Evolutionary conservation across 2,113 vertebrate genomes (phyloP), one percentile per base, ranked within the genome.

Genomic region (Coracopsis vasa): DNA sequence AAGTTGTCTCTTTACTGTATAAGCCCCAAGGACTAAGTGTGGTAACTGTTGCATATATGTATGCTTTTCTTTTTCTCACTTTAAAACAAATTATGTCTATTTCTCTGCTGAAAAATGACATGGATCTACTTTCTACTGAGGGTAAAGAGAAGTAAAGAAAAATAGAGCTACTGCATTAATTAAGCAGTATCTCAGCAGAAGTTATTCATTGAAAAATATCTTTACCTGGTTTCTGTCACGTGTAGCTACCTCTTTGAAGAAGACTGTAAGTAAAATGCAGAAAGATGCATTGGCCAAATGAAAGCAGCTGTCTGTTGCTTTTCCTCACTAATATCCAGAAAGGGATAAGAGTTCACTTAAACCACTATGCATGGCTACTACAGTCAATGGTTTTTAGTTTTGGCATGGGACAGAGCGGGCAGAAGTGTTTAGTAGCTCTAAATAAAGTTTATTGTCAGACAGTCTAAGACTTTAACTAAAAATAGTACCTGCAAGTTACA

Each of bases 321-420:
- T 50, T 50, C 8, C n/a, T 56, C 54, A 23, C 33, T n/a, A 56
- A n/a, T n/a, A n/a, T 56, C 20, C 54, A 56, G 19, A 56, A 56
- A 56, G 13, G 54, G 19, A 21, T 23, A 56, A 56, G 33, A 21
- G 20, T n/a, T 56, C 8, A 56, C 33, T 56, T 56, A 44, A 72
- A 60, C 15, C 6, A 7, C 37, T 37, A 16, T 45, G 16, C 8
- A 3, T 64, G 37, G n/a, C 3, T 78, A n/a, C 28, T 84, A 13
- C 6, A 51, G 37, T 69, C 28, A 77, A 28, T 61, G 51, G 16
- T 35, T 72, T 24, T 45, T 50, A 61, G 10, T 72, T 82, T 54
- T 48, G 19, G 1, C 16, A 80, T 25, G 33, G 8, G n/a, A 12
- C 11, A 35, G 58, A 70, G 16, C 1, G 5, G 2, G 1, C 18